phyloP scores from a whole-genome alignment of 2,888 invertebrate genomes.

The Galerucella pusilla region DNA sequence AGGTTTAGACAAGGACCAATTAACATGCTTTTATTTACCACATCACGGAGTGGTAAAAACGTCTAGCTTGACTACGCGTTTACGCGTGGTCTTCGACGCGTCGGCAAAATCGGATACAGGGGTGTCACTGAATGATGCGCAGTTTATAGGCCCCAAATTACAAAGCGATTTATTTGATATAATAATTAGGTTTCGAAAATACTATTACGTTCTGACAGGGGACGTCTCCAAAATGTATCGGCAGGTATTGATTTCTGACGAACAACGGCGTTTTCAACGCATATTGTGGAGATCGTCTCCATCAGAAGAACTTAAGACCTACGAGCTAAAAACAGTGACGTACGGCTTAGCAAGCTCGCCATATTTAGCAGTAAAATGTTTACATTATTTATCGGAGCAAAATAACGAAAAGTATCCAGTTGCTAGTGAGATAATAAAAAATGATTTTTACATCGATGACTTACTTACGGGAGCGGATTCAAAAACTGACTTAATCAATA shows the following conservation, averaged over 20 bases:
- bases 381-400: constrained; percentile 23
- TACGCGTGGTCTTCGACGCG: constrained; percentile 43
- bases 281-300: constrained; percentile 34
- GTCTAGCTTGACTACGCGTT: constrained; percentile 34
- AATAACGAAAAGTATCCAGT: constrained; percentile 11
- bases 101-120: constrained; percentile 34
- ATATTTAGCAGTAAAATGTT: constrained; percentile 27
- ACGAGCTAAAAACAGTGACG: constrained; percentile 32
- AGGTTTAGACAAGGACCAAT: constrained; percentile 14
- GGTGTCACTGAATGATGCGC: constrained; percentile 36
- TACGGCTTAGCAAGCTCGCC: constrained; percentile 32
- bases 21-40: constrained; percentile 17
- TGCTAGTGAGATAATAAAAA: constrained; percentile 18
- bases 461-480: constrained; percentile 23
- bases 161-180: constrained; percentile 37
- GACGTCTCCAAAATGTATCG: constrained; percentile 25
- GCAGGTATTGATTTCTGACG: constrained; percentile 4
- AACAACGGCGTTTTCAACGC: constrained; percentile 16
- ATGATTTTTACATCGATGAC: constrained; percentile 35
- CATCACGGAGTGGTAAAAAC: constrained; percentile 42
- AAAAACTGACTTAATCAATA: constrained; percentile 8
- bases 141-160: constrained; percentile 32
- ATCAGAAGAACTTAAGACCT: constrained; percentile 20
- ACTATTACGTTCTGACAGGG: constrained; percentile 21
- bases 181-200: constrained; percentile 14